Evolutionary conservation across 2,113 vertebrate genomes (phyloP), one percentile per base, ranked within the genome.

Genomic region (Empidonax traillii): DNA sequence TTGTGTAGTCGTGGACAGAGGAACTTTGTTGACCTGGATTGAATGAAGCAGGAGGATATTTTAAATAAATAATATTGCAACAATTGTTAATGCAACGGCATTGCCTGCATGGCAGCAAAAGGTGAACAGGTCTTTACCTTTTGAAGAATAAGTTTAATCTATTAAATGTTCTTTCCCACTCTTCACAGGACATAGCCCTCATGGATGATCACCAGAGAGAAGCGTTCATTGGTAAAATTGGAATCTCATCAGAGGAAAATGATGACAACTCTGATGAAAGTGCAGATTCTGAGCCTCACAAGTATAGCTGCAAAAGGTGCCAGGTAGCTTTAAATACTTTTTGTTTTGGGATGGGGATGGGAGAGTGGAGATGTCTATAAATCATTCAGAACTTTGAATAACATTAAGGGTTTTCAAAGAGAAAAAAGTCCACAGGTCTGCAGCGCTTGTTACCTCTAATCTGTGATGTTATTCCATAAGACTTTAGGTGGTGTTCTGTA

Each of bases 291-390:
- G 99, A 99, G 84, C 98, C 98, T 55, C 99, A 99, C 98, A 99
- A 99, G 94, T 99, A 99, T 98, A 99, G 98, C 98, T 99, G 99
- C 98, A 99, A 99, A 97, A 99, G 99, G 97, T 99, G 99, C 96
- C 99, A 99, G 97, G 99, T 99, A 96, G 85, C 85, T 97, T 97
- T 97, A 97, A 94, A 94, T 96, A 94, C 94, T 96, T 95, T 75
- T 96, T 90, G 80, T 67, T 89, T 89, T 63, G 81, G 84, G 68
- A 30, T 76, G 55, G 80, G 46, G 15, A 20, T 63, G 30, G 59
- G 56, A 47, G 65, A 55, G 21, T 63, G 66, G 52, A 67, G 39
- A 10, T 67, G 15, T 47, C 61, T 67, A 6, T 67, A 56, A 65
- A 49, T 78, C 14, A 25, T 22, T 81, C 30, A 51, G 37, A 58